Percentiles rank a stretch among this genome's conserved stretches.
phyloP scores from a whole-genome alignment of 2,888 invertebrate genomes.

The Leptinotarsa rubiginosa region DNA sequence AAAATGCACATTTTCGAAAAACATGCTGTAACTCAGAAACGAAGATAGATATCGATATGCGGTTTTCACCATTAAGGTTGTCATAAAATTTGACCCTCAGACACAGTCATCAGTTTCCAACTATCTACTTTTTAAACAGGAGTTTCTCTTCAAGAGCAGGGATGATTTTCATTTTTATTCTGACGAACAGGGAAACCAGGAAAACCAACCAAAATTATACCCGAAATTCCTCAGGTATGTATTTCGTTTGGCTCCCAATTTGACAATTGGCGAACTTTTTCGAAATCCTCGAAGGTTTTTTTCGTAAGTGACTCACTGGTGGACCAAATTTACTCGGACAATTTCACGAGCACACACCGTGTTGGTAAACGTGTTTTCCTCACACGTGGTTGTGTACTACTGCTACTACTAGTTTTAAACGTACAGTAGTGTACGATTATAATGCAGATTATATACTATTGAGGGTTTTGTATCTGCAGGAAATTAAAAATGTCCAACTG shows the following conservation, averaged over 20 bases:
- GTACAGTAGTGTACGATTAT: background rate
- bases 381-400: background rate
- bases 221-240: slow-evolving; percentile 15
- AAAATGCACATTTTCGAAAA: too few relatives aligned
- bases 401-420: too few relatives aligned
- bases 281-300: background rate
- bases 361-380: slow-evolving; percentile 4
- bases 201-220: background rate
- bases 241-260: slow-evolving; percentile 6
- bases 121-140: too few relatives aligned
- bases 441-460: background rate
- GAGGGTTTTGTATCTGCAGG: slow-evolving; percentile 66
- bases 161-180: too few relatives aligned
- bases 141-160: too few relatives aligned
- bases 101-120: too few relatives aligned
- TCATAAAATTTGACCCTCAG: too few relatives aligned
- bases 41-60: too few relatives aligned
- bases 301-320: background rate
- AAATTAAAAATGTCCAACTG: slow-evolving; percentile 76
- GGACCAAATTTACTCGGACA: slow-evolving; percentile 17
- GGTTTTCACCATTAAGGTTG: too few relatives aligned
- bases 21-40: too few relatives aligned
- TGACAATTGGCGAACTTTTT: background rate
- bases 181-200: background rate
- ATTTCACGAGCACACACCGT: slow-evolving; percentile 10